Base-by-base conservation (phyloP, 2,888 invertebrate species). In the Nemoura dubitans region DNA sequence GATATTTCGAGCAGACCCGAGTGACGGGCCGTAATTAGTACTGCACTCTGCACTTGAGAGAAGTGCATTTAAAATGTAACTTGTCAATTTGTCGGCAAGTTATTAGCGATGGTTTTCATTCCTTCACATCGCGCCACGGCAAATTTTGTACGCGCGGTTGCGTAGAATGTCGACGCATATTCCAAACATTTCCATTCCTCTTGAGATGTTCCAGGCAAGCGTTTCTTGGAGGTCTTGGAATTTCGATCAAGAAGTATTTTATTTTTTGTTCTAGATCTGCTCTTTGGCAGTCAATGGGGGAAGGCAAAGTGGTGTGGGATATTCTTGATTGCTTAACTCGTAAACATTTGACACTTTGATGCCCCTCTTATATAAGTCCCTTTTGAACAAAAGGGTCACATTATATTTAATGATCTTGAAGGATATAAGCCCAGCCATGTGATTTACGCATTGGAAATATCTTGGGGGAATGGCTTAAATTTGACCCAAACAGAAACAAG, bases 41-140 rank as follows among this genome's bases (percentile, higher is more conserved):
- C 59, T 59, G 59, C 59, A 59, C 59, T 59, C 59, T 59, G 59
- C 59, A 59, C 59, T 59, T 14, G 59, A 59, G 59, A 59, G 59
- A 59, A 59, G 59, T 36, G 36, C 36, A 59, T 59, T 21, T 59
- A 59, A 59, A 59, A 59, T 59, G 16, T 21, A 21, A 59, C 59
- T 59, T 21, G 59, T 59, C 59, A 59, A 59, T 59, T 59, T 7
- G 59, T 14, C 3, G 36, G 36, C 5, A 36, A 10, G 5, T 36
- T 36, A 3, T 36, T 10, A n/a, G n/a, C n/a, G n/a, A n/a, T n/a
- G n/a, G n/a, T n/a, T n/a, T n/a, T n/a, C n/a, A 36, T 36, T 36
- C 36, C 36, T 3, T 36, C 36, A 3, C 36, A 36, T 36, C 36
- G n/a, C n/a, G n/a, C n/a, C n/a, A n/a, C n/a, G n/a, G n/a, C n/a